Evolutionary conservation across 2,888 invertebrate genomes (phyloP).

Genomic region (Parthenolecanium corni): DNA sequence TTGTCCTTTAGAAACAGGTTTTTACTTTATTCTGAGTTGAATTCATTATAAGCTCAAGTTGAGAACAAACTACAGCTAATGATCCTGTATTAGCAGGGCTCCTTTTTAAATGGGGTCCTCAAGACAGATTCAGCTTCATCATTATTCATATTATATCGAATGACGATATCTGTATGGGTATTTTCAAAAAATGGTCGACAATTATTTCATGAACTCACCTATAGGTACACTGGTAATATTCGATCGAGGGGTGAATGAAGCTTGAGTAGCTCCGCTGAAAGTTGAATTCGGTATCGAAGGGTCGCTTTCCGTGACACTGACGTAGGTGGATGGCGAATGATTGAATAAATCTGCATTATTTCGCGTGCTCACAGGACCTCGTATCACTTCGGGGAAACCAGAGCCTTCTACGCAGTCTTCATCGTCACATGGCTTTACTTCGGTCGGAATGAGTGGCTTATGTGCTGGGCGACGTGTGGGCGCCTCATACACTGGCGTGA

Average conservation of each 20-base stretch:
- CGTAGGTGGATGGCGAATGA: neutral
- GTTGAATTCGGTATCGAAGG: neutral
- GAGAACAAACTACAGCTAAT: too few species aligned
- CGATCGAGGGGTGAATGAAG: slow-evolving; percentile 7
- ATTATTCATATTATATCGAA: too few species aligned
- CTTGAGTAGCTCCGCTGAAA: slow-evolving; percentile 6
- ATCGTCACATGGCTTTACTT: slow-evolving; percentile 55
- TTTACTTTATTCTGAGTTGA: too few species aligned
- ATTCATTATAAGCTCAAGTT: too few species aligned
- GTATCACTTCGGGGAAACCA: slow-evolving; percentile 41
- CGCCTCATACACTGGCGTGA: slow-evolving; percentile 83
- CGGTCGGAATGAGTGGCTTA: slow-evolving; percentile 36
- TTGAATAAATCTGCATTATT: neutral
- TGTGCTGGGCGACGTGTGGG: slow-evolving; percentile 46
- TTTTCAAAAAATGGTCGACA: too few species aligned
- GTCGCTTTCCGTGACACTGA: neutral
- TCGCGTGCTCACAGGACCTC: neutral
- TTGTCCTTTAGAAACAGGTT: too few species aligned
- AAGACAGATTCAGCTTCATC: too few species aligned
- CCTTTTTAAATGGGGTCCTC: too few species aligned
- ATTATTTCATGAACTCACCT: too few species aligned
- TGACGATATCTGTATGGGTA: too few species aligned
- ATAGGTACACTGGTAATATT: slow-evolving; percentile 9
- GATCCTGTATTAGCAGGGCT: too few species aligned
- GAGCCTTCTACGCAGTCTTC: slow-evolving; percentile 76